phyloP scores from a whole-genome alignment of 2,888 invertebrate genomes.

The Lymantria monacha region DNA sequence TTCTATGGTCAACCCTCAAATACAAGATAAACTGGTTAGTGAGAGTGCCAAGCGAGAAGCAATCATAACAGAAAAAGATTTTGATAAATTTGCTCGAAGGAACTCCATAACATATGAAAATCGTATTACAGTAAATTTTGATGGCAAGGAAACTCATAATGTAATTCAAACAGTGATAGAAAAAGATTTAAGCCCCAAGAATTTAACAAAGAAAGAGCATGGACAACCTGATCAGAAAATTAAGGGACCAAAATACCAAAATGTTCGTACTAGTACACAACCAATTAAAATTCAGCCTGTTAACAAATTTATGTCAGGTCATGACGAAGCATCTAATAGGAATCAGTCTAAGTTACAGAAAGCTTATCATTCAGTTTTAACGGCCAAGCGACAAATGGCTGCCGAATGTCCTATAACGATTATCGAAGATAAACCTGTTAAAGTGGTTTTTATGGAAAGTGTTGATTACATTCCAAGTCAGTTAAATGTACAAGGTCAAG shows the following conservation, averaged over 20 bases:
- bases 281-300: slow-evolving; percentile 39
- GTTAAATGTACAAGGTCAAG: slow-evolving; percentile 64
- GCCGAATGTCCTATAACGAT: slow-evolving; percentile 60
- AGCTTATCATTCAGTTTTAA: slow-evolving; percentile 68
- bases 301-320: slow-evolving; percentile 31
- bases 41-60: slow-evolving; percentile 51
- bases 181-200: slow-evolving; percentile 50
- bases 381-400: slow-evolving; percentile 58
- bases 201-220: slow-evolving; percentile 51
- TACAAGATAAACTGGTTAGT: slow-evolving; percentile 14
- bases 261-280: slow-evolving; percentile 37
- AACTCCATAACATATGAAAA: slow-evolving; percentile 72
- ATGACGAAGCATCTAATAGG: slow-evolving; percentile 53
- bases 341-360: slow-evolving; percentile 68
- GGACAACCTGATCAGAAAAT: slow-evolving; percentile 49
- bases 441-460: slow-evolving; percentile 68
- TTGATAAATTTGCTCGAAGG: slow-evolving; percentile 72
- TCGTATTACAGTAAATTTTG: slow-evolving; percentile 63
- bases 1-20: background rate
- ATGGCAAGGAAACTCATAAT: slow-evolving; percentile 57
- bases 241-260: slow-evolving; percentile 47
- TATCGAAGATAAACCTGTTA: slow-evolving; percentile 75
- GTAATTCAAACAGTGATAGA: slow-evolving; percentile 59
- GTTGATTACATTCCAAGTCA: slow-evolving; percentile 51
- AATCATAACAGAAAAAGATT: slow-evolving; percentile 74